Conservation (phyloP, 2,797 vertebrate species). For the Crypturellus tataupa region DNA sequence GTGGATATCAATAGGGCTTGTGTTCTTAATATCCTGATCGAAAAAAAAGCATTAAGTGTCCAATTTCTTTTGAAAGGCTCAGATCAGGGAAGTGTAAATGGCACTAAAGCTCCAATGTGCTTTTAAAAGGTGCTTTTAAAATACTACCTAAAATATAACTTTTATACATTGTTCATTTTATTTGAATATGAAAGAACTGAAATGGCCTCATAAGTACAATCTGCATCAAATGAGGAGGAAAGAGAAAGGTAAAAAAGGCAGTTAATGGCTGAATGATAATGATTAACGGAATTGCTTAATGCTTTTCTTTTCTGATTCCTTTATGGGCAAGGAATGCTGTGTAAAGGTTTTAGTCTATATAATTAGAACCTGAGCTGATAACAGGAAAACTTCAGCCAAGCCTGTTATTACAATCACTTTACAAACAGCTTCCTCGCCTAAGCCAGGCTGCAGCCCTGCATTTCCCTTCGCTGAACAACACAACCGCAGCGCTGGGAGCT, state of each 20-base stretch:
- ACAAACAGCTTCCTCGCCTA: slow-evolving; percentile 27
- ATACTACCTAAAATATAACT: background rate
- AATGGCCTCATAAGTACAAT: slow-evolving; percentile 7
- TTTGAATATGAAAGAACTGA: background rate
- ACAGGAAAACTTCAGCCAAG: slow-evolving; percentile 64
- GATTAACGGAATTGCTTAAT: slow-evolving; percentile 46
- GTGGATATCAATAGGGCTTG: background rate
- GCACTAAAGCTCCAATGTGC: background rate
- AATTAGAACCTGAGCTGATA: slow-evolving; percentile 71
- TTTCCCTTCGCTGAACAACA: background rate
- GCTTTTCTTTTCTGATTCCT: slow-evolving; percentile 48
- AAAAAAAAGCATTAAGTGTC: background rate
- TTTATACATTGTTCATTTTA: background rate
- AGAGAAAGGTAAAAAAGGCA: slow-evolving; percentile 25
- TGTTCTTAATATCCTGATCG: background rate
- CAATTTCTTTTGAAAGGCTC: background rate
- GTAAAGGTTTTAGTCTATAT: slow-evolving; percentile 55
- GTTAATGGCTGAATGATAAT: slow-evolving; percentile 38
- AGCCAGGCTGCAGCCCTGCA: background rate
- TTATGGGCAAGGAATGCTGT: slow-evolving; percentile 65
- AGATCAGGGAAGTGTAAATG: background rate
- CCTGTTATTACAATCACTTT: slow-evolving; percentile 49
- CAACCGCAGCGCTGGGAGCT: background rate
- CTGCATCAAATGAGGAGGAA: background rate
- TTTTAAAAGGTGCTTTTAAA: slow-evolving; percentile 26